Percentiles rank a stretch among this genome's conserved stretches.
phyloP scores from a whole-genome alignment of 1,140 invertebrate species.

The Procambarus clarkii region DNA sequence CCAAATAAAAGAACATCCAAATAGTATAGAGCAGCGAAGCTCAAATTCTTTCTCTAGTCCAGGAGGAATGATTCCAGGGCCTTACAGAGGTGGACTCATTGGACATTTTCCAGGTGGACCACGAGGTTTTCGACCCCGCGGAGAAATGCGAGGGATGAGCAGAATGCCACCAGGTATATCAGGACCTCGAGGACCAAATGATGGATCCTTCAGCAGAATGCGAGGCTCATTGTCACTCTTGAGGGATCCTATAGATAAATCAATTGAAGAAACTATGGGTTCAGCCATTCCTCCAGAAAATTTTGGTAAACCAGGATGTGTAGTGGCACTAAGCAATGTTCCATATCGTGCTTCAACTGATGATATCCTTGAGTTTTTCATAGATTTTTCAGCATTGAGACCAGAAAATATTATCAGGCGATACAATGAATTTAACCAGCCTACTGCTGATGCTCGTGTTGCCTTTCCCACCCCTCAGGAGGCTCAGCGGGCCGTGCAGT shows the following conservation, averaged over 20 bases:
- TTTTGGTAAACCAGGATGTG: conserved; percentile 87
- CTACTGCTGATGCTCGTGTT: conserved; percentile 92
- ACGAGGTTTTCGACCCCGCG: conserved; percentile 25
- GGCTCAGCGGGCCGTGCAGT: conserved; percentile 84
- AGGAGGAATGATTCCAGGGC: background rate
- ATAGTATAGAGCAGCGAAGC: background rate
- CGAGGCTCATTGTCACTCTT: conserved; percentile 18
- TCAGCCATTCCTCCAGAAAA: conserved; percentile 76
- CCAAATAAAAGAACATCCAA: background rate
- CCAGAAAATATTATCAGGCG: conserved; percentile 86
- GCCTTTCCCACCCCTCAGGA: conserved; percentile 86
- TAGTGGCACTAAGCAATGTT: conserved; percentile 89
- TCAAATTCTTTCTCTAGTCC: background rate
- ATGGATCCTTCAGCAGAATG: conserved; percentile 57
- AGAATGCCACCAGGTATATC: conserved; percentile 48
- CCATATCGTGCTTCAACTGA: conserved; percentile 89
- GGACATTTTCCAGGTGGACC: conserved; percentile 30
- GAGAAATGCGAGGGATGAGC: conserved; percentile 51
- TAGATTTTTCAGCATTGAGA: conserved; percentile 83
- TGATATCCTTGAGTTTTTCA: conserved; percentile 91
- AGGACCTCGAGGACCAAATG: conserved; percentile 63
- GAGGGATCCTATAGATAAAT: conserved; percentile 56
- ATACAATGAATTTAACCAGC: conserved; percentile 88
- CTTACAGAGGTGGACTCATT: conserved; percentile 26
- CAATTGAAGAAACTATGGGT: conserved; percentile 67